These are phyloP conservation scores for Trochalopteron elliotii DNA, from an alignment of 2,113 vertebrate genomes.

Conservation along the genomic window DNA sequence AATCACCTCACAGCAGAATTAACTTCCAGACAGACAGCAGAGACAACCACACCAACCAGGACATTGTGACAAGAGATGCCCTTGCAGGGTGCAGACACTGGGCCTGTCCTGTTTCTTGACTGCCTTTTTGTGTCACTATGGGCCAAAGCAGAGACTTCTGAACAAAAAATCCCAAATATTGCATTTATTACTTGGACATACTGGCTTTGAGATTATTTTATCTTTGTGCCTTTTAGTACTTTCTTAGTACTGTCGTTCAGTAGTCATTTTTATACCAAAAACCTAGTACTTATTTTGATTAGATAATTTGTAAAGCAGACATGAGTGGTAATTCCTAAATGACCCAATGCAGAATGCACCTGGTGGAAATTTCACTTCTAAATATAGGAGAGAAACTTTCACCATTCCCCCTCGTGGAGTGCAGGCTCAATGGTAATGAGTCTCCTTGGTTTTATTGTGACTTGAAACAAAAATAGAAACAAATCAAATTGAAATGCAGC, in stretches of 20 bases:
- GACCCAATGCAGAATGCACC: background rate
- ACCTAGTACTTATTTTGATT: background rate
- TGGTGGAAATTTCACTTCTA: slow-evolving; percentile 56
- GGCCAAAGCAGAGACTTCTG: background rate
- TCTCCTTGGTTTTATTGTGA: slow-evolving; percentile 25
- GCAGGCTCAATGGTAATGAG: background rate
- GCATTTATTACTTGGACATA: background rate
- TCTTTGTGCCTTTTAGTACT: background rate
- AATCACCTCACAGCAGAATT: background rate
- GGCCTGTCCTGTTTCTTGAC: background rate
- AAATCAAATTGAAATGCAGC: slow-evolving; percentile 39
- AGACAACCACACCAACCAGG: background rate
- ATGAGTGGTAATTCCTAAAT: slow-evolving; percentile 10
- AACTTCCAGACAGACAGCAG: background rate
- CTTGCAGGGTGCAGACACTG: background rate
- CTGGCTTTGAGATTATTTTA: background rate
- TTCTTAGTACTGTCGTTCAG: background rate
- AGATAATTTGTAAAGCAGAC: background rate
- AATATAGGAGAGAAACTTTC: slow-evolving; percentile 55
- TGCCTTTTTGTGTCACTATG: background rate
- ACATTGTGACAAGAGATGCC: background rate
- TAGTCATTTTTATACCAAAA: background rate
- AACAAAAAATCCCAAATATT: background rate
- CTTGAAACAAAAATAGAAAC: slow-evolving; percentile 28
- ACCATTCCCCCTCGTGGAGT: slow-evolving; percentile 30